Base-by-base conservation (phyloP, 1,140 invertebrate species). In the Ips typographus region DNA sequence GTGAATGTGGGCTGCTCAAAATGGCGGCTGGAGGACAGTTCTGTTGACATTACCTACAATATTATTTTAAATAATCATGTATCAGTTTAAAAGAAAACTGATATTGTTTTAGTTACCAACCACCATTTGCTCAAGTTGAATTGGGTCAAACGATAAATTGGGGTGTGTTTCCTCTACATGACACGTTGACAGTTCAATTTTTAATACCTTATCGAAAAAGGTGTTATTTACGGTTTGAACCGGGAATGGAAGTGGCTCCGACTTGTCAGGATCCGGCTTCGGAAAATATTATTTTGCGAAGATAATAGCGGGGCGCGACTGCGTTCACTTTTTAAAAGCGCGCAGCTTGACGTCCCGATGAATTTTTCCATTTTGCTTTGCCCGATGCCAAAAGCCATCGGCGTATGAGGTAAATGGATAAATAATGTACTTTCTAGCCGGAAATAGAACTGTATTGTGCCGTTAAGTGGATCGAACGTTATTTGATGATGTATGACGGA, bases 391-490 rank as follows among this genome's bases (percentile, higher is more conserved):
- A 63, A 51, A 63, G 42, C 47, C 38, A 51, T 38, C 37, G 47
- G 38, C 60, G 44, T 65, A 56, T 56, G 49, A 37, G 42, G 39
- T 56, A 65, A 65, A 65, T 65, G 63, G 63, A 65, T 65, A 65
- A 65, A 65, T 65, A 65, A 65, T 65, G 63, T 8, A 65, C 63
- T 55, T 39, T 65, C 63, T 43, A 42, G 53, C 7, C 51, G 63
- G 63, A 65, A 65, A 65, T 65, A 56, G 63, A 65, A 65, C 63
- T 65, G 63, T 65, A 65, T 65, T 65, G 63, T 65, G 44, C 22
- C 52, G 51, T 6, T 52, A 65, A 65, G 8, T 63, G 44, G 61
- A 51, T 63, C 47, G 61, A 63, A 52, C 37, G 22, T 49, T 63
- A 63, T 63, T 63, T 63, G 43, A 4, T 63, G 61, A 63, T 63